Evolutionary conservation across 2,797 vertebrate genomes (phyloP), one percentile per base, ranked within the genome.

Genomic region (Poecilia gillii): DNA sequence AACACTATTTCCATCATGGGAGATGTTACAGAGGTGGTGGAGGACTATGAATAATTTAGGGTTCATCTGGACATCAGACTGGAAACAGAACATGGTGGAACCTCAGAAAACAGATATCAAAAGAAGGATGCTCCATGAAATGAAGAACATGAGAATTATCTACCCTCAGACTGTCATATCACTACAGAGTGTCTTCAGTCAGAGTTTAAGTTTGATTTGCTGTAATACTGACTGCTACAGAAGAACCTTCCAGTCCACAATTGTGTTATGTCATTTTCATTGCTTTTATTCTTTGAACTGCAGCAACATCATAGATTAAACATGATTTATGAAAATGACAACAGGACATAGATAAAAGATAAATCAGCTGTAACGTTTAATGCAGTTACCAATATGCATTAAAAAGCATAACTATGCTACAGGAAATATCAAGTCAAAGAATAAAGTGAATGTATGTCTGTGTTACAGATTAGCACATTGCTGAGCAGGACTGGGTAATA

Each of bases 351-450:
- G 16, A 33, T 46, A n/a, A 74, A 53, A 79, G 55, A 79, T 39
- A 51, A 62, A 71, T 74, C 68, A 59, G 49, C 83, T 81, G 2
- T 51, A 51, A 51, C 25, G 9, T 25, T 53, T 25, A 53, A 85
- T 73, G 36, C 18, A 45, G 47, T 14, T 31, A 59, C 76, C 80
- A 73, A 85, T 46, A 80, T 75, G 78, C 79, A 62, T 62, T 14
- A 62, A 31, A 62, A 62, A 53, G 51, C 72, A 73, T 74, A 25
- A 0, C 16, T 4, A 39, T 76, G 72, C 9, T 62, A 31, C n/a
- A 59, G 79, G 53, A 83, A 85, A 87, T n/a, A 20, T 31, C 2
- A 79, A 90, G 77, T 74, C 75, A 73, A 53, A 62, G 76, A 83
- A 79, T 75, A 83, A 77, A 74, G 28, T 3, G 18, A 31, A 51